Evolutionary conservation across 2,113 vertebrate species (phyloP), one percentile per base, ranked within the genome.

Genomic region (Oncorhynchus masou): DNA sequence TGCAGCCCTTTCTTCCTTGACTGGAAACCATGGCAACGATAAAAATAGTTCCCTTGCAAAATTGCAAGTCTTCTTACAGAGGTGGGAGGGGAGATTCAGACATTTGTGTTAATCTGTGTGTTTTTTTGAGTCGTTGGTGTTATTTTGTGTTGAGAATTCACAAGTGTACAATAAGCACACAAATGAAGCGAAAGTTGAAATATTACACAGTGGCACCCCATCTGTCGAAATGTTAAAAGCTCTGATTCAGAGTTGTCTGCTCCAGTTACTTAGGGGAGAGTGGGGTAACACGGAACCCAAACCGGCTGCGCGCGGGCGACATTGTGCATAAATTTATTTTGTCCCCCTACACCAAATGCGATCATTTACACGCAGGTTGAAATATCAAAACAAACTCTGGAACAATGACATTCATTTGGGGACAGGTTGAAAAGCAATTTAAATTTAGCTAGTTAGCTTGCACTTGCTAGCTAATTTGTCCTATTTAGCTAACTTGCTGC

Each of bases 21-120:
- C 22, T 71, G 76, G 92, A 92, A 93, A 91, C 94, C 91, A 94
- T 94, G 88, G 92, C 85, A 95, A 94, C 93, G 71, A 74, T 39
- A 54, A 79, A 88, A 84, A 84, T 88, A 90, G 86, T 83, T 80
- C 85, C 86, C 82, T 85, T 75, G 86, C 77, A 83, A 79, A 86
- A 89, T 86, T 88, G 86, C 82, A 80, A 62, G 78, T 80, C 7
- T 4, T 22, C 60, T 80, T 87, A 64, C 12, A 22, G 65, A 16
- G 65, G 27, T 29, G 65, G 29, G 65, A 67, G n/a, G 25, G 19
- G 66, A 1, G 66, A 6, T 13, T 15, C 13, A 27, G 65, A 57
- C 59, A n/a, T 62, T 22, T 22, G 59, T 22, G 6, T 62, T 22
- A 22, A 22, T 62, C 59, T 22, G n/a, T 62, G n/a, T 62, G 59